phyloP scores from a whole-genome alignment of 1,140 invertebrate species.

The Nephotettix cincticeps region DNA sequence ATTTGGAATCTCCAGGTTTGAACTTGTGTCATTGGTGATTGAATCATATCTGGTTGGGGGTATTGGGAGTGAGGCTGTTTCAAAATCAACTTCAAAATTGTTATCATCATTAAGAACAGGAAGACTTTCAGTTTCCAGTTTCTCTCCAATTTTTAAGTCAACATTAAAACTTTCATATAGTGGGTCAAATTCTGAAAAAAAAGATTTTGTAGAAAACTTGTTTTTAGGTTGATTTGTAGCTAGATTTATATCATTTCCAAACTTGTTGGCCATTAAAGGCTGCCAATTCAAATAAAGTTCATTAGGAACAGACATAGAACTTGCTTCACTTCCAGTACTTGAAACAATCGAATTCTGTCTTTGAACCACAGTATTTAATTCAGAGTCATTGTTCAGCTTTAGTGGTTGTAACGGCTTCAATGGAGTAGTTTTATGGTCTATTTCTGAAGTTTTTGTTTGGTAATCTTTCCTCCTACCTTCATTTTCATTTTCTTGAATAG shows the following conservation, averaged over 20 bases:
- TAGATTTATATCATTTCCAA: background rate
- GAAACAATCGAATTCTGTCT: slow-evolving; percentile 18
- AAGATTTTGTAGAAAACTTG: slow-evolving; percentile 34
- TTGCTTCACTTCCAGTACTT: slow-evolving; percentile 28
- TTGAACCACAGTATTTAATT: background rate
- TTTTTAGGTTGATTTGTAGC: slow-evolving; percentile 19
- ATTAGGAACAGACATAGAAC: slow-evolving; percentile 30
- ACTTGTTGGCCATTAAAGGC: background rate
- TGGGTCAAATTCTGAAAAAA: slow-evolving; percentile 44
- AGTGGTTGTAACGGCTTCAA: slow-evolving; percentile 11
- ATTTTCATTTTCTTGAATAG: background rate
- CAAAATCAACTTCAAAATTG: slow-evolving; percentile 16
- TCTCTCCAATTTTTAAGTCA: background rate
- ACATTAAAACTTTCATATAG: slow-evolving; percentile 35
- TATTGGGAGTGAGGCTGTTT: slow-evolving; percentile 31
- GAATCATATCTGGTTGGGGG: slow-evolving; percentile 39
- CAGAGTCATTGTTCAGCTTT: background rate
- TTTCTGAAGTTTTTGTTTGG: background rate
- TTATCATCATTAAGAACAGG: slow-evolving; percentile 9
- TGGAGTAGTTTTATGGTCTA: background rate
- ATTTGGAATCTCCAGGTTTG: slow-evolving; percentile 21
- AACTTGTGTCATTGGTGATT: slow-evolving; percentile 25
- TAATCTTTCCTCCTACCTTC: too few relatives aligned
- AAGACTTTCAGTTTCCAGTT: background rate
- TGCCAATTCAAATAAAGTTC: slow-evolving; percentile 35